phyloP scores from a whole-genome alignment of 2,888 invertebrate species.

The Clistopyga incitator region DNA sequence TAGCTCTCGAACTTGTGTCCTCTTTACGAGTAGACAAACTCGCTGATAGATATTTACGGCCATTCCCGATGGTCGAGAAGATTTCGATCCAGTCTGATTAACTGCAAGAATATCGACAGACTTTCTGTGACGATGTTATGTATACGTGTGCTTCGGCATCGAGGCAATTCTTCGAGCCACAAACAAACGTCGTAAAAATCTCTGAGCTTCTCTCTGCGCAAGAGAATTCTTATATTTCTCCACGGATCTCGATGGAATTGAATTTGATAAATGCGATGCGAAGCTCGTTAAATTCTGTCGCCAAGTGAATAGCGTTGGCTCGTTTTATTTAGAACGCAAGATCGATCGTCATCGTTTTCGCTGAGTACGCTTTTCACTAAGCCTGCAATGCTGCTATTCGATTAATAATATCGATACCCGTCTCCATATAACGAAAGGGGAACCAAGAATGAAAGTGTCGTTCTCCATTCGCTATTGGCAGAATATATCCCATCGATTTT shows the following conservation, averaged over 20 bases:
- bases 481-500: conserved; percentile 56
- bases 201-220: background rate
- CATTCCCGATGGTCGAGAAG: conserved; percentile 18
- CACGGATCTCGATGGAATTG: background rate
- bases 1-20: conserved; percentile 5
- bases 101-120: conserved; percentile 2
- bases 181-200: conserved; percentile 40
- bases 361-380: background rate
- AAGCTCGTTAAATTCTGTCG: conserved; percentile 38
- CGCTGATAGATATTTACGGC: conserved; percentile 57
- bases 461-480: conserved; percentile 16
- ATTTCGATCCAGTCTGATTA: conserved; percentile 42
- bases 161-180: conserved; percentile 42
- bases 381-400: conserved; percentile 20
- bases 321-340: conserved; percentile 14
- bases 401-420: conserved; percentile 3
- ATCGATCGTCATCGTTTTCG: conserved; percentile 10
- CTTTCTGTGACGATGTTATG: background rate
- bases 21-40: conserved; percentile 51
- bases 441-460: background rate
- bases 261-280: conserved; percentile 37
- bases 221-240: conserved; percentile 25
- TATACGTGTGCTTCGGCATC: conserved; percentile 14
- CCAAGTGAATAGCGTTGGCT: conserved; percentile 37
- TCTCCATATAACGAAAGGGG: background rate